Percentiles rank a stretch among this genome's conserved stretches.
phyloP scores from a whole-genome alignment of 2,888 invertebrate genomes.

The Drosophila fungiperda region DNA sequence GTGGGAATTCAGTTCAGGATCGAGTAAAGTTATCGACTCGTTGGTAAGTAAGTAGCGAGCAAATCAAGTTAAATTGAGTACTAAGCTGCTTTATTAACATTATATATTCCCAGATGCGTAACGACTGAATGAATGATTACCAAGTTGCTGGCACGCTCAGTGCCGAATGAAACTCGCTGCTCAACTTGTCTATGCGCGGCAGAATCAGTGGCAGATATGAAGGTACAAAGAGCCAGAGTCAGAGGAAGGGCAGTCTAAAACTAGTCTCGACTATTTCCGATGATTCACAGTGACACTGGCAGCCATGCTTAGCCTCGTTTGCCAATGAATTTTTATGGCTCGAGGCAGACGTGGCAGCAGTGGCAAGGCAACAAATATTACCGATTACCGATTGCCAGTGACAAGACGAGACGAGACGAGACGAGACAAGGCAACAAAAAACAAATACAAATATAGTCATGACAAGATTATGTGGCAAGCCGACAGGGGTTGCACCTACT shows the following conservation, averaged over 20 bases:
- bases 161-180: conserved; percentile 17
- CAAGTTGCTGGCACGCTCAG: conserved; percentile 25
- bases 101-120: not conserved
- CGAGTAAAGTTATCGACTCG: not conserved
- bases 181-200: conserved; percentile 49
- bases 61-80: not conserved
- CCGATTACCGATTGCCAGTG: not conserved
- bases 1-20: not conserved
- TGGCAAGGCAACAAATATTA: not conserved
- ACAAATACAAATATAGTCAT: conserved; percentile 71
- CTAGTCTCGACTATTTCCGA: conserved; percentile 49
- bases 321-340: conserved; percentile 79
- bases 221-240: conserved; percentile 6
- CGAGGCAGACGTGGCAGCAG: conserved; percentile 45
- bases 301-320: conserved; percentile 66
- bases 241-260: conserved; percentile 20
- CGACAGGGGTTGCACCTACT: conserved; percentile 48
- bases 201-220: conserved; percentile 1
- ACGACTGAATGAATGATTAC: conserved; percentile 47
- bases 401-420: conserved; percentile 5
- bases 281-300: conserved; percentile 35
- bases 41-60: not conserved
- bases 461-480: conserved; percentile 68
- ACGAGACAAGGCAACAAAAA: conserved; percentile 30
- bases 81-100: not conserved